phyloP scores from a whole-genome alignment of 1,140 invertebrate genomes.

The Sycophaga agraensis region DNA sequence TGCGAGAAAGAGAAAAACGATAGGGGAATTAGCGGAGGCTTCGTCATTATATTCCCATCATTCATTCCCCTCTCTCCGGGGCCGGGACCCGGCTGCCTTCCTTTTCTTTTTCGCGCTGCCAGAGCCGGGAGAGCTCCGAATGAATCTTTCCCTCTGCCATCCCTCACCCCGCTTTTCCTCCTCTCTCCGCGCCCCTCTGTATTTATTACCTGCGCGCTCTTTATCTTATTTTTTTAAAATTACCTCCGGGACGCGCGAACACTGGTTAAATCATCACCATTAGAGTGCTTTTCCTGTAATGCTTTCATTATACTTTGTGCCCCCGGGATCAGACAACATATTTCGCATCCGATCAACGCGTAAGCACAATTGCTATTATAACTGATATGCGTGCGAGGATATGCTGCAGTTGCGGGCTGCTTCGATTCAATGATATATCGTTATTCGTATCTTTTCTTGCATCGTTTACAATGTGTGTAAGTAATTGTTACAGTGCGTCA shows the following conservation, averaged over 20 bases:
- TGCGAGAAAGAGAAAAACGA: conserved; percentile 35
- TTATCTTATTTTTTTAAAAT: conserved; percentile 19
- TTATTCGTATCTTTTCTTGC: too few species aligned
- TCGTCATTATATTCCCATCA: conserved; percentile 45
- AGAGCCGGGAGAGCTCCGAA: neutral
- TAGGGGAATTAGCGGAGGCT: conserved; percentile 39
- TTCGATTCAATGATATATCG: too few species aligned
- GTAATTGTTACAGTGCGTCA: too few species aligned
- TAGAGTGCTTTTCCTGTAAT: too few species aligned
- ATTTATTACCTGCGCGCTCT: conserved; percentile 14
- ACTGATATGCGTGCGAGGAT: too few species aligned
- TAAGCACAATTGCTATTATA: too few species aligned
- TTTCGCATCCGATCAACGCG: too few species aligned
- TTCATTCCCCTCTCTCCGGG: conserved; percentile 36
- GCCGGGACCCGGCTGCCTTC: neutral
- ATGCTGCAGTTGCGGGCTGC: too few species aligned
- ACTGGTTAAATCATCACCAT: too few species aligned
- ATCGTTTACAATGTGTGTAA: too few species aligned
- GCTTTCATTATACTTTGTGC: too few species aligned
- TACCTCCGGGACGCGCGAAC: conserved; percentile 4
- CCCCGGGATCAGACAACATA: too few species aligned
- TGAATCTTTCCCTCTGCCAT: conserved; percentile 8
- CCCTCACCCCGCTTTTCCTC: conserved; percentile 20
- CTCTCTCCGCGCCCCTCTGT: conserved; percentile 26
- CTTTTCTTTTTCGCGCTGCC: conserved; percentile 6